phyloP scores from a whole-genome alignment of 2,113 vertebrate genomes.

The Callithrix jacchus region DNA sequence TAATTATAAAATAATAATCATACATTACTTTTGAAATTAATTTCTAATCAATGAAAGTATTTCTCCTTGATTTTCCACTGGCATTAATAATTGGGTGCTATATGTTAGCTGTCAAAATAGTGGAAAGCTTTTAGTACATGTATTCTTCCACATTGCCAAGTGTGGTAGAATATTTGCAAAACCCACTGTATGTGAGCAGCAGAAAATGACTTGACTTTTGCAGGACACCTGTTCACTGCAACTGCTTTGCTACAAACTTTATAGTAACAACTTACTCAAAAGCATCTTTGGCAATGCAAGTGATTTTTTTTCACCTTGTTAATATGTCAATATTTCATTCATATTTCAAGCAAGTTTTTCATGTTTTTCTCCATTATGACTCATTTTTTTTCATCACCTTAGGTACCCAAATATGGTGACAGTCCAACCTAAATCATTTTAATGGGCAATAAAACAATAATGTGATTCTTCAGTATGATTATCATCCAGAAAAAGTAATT shows the following conservation, averaged over 20 bases:
- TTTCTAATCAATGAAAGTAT: slow-evolving; percentile 23
- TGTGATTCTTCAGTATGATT: not conserved
- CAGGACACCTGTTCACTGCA: slow-evolving; percentile 49
- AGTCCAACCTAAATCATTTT: slow-evolving; percentile 22
- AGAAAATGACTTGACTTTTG: slow-evolving; percentile 50
- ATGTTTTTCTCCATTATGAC: not conserved
- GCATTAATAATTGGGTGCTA: slow-evolving; percentile 66
- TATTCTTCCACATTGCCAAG: slow-evolving; percentile 53
- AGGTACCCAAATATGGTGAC: not conserved
- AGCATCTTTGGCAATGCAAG: not conserved
- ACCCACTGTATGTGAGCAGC: not conserved
- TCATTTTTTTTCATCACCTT: slow-evolving; percentile 1
- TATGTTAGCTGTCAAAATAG: slow-evolving; percentile 74
- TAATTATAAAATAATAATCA: not conserved
- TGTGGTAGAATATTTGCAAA: slow-evolving; percentile 68
- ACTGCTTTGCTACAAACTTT: slow-evolving; percentile 53
- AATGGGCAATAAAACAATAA: slow-evolving; percentile 40
- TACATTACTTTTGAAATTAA: slow-evolving; percentile 49
- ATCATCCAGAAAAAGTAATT: not conserved
- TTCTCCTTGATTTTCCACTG: slow-evolving; percentile 25
- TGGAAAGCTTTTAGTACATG: slow-evolving; percentile 53
- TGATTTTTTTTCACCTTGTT: not conserved
- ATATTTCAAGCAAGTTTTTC: not conserved
- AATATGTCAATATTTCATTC: not conserved
- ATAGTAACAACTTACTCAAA: not conserved